Conservation (phyloP, 2,888 invertebrate species). For the Lasioglossum malachurum region DNA sequence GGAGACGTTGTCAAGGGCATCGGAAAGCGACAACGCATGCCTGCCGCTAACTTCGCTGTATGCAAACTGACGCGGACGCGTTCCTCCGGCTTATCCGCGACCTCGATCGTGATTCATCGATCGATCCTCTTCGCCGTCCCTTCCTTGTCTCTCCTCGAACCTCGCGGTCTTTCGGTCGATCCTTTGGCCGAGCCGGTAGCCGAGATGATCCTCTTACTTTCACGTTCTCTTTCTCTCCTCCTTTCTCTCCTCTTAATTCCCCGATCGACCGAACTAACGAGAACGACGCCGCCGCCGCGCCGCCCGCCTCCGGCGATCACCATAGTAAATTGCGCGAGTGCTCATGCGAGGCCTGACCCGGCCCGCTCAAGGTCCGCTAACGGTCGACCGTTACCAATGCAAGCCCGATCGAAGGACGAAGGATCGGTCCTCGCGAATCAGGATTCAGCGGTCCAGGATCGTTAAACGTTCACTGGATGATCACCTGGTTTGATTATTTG, state of each 20-base stretch:
- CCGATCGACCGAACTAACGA: slow-evolving; percentile 82
- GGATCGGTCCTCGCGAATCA: not conserved
- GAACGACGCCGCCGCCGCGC: slow-evolving; percentile 80
- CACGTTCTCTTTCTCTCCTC: slow-evolving; percentile 71
- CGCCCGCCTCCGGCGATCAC: slow-evolving; percentile 77
- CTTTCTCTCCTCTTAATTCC: slow-evolving; percentile 78
- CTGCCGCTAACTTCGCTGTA: slow-evolving; percentile 27
- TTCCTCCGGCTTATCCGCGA: slow-evolving; percentile 57
- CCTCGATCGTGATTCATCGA: slow-evolving; percentile 71
- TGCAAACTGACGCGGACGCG: slow-evolving; percentile 58
- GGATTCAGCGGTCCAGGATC: not conserved
- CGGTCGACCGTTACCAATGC: slow-evolving; percentile 78
- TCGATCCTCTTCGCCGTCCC: slow-evolving; percentile 47
- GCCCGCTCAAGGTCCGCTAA: slow-evolving; percentile 77
- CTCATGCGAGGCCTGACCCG: slow-evolving; percentile 56
- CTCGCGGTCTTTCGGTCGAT: slow-evolving; percentile 5
- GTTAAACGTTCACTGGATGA: no score
- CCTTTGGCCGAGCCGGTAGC: slow-evolving; percentile 27
- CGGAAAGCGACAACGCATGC: slow-evolving; percentile 49
- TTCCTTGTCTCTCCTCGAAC: not conserved
- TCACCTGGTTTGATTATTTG: no score
- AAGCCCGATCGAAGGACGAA: slow-evolving; percentile 48
- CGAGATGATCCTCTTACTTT: slow-evolving; percentile 50
- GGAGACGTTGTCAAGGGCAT: slow-evolving; percentile 42
- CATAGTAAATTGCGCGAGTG: slow-evolving; percentile 82